Conservation (phyloP, 2,113 vertebrate genomes). For the Alces alces region DNA sequence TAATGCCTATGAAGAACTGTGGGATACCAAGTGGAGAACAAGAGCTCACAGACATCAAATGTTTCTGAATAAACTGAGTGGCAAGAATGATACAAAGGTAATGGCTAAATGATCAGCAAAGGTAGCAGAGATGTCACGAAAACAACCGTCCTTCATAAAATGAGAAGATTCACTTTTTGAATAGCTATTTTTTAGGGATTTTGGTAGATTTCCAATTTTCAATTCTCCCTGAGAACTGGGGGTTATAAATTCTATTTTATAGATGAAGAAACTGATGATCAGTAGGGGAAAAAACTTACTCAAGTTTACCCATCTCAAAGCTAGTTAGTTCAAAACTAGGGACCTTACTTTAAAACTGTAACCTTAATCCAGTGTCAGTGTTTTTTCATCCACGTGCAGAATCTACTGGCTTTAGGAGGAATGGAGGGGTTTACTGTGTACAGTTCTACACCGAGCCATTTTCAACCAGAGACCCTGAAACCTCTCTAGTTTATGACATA, state of each 20-base stretch:
- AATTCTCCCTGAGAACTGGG: background rate
- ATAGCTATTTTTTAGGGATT: background rate
- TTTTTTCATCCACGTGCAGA: background rate
- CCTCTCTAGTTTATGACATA: background rate
- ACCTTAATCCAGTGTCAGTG: background rate
- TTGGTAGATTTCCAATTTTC: background rate
- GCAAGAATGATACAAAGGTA: background rate
- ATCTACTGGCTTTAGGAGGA: fast-evolving
- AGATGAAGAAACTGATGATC: background rate
- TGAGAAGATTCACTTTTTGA: background rate
- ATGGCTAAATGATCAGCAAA: background rate
- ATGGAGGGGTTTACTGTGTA: fast-evolving
- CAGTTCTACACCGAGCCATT: background rate
- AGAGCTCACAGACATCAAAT: background rate
- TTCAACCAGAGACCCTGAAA: background rate
- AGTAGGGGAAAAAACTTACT: background rate
- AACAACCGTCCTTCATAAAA: background rate
- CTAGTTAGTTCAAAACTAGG: background rate
- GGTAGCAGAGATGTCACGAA: background rate
- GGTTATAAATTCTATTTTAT: background rate
- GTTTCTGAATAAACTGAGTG: background rate
- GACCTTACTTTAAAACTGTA: background rate
- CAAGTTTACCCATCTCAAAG: background rate
- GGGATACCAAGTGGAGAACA: background rate
- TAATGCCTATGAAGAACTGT: background rate